Conservation (phyloP, 2,797 vertebrate species). For the Manis crassicaudata region DNA sequence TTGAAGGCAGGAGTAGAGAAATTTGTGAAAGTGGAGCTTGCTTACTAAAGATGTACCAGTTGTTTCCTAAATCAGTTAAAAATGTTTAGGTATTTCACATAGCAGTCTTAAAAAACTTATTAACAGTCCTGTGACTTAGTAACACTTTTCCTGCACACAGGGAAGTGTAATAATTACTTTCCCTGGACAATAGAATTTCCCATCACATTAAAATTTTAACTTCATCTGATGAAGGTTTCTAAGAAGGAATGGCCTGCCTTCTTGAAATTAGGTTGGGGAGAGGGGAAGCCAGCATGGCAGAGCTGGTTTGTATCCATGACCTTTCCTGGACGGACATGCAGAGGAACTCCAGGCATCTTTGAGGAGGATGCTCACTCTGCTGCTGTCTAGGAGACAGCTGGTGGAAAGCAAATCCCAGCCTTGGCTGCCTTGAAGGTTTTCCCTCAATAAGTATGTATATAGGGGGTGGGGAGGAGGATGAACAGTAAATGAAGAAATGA, state of each 20-base stretch:
- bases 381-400: not conserved
- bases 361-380: not conserved
- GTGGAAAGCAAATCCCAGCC: not conserved
- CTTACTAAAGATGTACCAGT: constrained; percentile 38
- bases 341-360: not conserved
- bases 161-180: not conserved
- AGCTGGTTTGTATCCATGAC: not conserved
- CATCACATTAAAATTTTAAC: not conserved
- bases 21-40: not conserved
- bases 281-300: not conserved
- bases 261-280: not conserved
- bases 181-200: not conserved
- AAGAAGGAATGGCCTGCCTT: not conserved
- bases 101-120: not conserved
- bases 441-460: not conserved
- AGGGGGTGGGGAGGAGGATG: not conserved
- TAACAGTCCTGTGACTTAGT: constrained; percentile 51
- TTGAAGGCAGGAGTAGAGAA: not conserved
- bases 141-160: constrained; percentile 60
- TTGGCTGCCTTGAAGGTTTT: not conserved
- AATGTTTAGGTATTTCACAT: constrained; percentile 15
- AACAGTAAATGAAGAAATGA: not conserved
- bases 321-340: not conserved
- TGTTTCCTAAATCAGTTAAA: not conserved
- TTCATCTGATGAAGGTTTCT: not conserved